Evolutionary conservation across 2,113 vertebrate species (phyloP).

Genomic region (Peromyscus polionotus): DNA sequence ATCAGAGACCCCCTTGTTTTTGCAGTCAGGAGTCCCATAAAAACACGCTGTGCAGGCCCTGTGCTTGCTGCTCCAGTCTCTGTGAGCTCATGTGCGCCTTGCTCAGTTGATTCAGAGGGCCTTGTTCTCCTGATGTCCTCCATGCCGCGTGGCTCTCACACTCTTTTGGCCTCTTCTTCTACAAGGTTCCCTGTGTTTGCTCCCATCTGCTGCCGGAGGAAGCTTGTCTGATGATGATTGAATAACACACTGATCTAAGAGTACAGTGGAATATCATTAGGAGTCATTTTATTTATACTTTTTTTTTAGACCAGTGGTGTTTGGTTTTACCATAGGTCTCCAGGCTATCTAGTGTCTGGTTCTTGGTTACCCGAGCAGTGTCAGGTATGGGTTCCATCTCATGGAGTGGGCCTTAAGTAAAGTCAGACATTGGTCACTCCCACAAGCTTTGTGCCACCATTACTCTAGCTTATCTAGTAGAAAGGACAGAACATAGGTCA

Average conservation of each 20-base stretch:
- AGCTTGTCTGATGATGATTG: background rate
- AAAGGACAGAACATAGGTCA: background rate
- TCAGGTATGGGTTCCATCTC: background rate
- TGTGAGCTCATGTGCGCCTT: background rate
- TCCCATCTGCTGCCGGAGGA: background rate
- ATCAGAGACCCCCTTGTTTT: background rate
- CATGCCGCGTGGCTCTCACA: background rate
- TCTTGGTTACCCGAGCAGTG: no score
- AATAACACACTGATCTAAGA: background rate
- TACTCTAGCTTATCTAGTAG: background rate
- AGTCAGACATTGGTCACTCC: background rate
- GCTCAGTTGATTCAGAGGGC: background rate
- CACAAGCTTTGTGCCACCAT: background rate
- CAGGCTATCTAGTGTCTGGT: background rate
- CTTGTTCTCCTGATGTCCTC: background rate
- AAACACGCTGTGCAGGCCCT: background rate
- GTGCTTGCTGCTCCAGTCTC: background rate
- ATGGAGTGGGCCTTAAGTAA: background rate
- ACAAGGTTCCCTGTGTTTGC: background rate
- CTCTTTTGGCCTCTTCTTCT: background rate
- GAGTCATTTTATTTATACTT: background rate
- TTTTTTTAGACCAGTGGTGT: background rate
- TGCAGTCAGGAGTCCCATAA: background rate
- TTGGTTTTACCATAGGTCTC: background rate
- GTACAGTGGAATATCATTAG: background rate